These are phyloP conservation scores for Poecilia gillii DNA, from an alignment of 2,797 vertebrate genomes.

Conservation along the genomic window DNA sequence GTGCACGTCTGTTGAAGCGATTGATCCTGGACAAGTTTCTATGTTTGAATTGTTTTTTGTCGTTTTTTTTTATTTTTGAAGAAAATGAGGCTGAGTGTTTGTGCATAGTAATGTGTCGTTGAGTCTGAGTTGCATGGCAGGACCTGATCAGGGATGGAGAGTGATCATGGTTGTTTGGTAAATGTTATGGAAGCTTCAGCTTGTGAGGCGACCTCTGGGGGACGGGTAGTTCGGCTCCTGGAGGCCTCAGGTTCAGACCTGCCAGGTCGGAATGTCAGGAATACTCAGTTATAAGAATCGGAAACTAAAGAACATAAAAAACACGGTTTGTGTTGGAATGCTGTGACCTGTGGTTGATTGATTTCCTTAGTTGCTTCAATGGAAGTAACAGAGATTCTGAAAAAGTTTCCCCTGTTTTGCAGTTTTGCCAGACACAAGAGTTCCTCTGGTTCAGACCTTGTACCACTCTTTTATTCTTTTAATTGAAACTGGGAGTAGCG, in stretches of 20 bases:
- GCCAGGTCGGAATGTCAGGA: constrained; percentile 61
- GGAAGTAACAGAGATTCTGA: background rate
- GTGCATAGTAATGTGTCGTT: background rate
- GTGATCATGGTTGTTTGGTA: constrained; percentile 26
- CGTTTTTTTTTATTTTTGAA: constrained; percentile 7
- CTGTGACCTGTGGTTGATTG: no score
- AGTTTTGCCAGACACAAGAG: background rate
- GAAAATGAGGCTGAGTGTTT: background rate
- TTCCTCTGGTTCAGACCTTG: background rate
- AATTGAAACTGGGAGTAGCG: no score
- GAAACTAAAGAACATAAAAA: background rate
- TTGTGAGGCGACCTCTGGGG: constrained; percentile 62
- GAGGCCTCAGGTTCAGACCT: constrained; percentile 65
- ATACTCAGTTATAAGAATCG: background rate
- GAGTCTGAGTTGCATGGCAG: background rate
- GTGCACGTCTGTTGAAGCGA: background rate
- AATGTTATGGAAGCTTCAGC: constrained; percentile 61
- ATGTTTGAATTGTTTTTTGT: background rate
- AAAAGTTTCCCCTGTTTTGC: background rate
- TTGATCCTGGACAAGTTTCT: background rate
- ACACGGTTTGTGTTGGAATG: no score
- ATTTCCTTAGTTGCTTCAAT: background rate
- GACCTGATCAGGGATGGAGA: constrained; percentile 4
- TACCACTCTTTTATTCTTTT: background rate
- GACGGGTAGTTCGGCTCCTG: constrained; percentile 48